These are phyloP conservation scores for Hypsopygia costalis DNA, from an alignment of 2,888 invertebrate genomes.

Conservation along the genomic window DNA sequence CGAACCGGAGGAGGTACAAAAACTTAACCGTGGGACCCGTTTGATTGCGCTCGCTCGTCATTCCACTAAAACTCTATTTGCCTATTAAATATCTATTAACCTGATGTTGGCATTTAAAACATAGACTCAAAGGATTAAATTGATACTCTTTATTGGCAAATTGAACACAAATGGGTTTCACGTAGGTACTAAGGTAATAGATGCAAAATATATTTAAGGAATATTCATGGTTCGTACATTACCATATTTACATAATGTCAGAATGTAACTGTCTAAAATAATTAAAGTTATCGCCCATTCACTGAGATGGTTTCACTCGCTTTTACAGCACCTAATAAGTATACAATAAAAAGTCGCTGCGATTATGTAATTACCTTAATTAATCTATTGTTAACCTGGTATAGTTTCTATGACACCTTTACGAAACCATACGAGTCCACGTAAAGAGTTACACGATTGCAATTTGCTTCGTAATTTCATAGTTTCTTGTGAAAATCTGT, in stretches of 20 bases:
- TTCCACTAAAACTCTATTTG: conserved; percentile 20
- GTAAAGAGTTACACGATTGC: neutral
- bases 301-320: neutral
- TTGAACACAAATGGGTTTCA: too few species aligned
- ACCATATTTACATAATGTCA: too few species aligned
- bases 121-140: neutral
- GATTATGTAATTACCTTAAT: conserved; percentile 13
- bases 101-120: conserved; percentile 28
- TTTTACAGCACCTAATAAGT: too few species aligned
- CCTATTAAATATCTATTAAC: conserved; percentile 43
- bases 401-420: neutral
- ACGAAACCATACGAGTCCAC: too few species aligned
- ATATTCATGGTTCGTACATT: too few species aligned
- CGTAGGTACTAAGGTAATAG: too few species aligned
- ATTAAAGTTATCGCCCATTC: too few species aligned
- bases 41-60: conserved; percentile 23
- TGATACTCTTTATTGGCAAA: too few species aligned
- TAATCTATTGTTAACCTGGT: conserved; percentile 16
- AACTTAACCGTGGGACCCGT: conserved; percentile 30
- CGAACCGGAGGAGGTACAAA: conserved; percentile 15
- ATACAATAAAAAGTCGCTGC: neutral
- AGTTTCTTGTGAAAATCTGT: too few species aligned
- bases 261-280: too few species aligned
- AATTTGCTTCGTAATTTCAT: too few species aligned
- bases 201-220: too few species aligned